Evolutionary conservation across 2,113 vertebrate species (phyloP), one percentile per base, ranked within the genome.

Genomic region (Leucopsar rothschildi): DNA sequence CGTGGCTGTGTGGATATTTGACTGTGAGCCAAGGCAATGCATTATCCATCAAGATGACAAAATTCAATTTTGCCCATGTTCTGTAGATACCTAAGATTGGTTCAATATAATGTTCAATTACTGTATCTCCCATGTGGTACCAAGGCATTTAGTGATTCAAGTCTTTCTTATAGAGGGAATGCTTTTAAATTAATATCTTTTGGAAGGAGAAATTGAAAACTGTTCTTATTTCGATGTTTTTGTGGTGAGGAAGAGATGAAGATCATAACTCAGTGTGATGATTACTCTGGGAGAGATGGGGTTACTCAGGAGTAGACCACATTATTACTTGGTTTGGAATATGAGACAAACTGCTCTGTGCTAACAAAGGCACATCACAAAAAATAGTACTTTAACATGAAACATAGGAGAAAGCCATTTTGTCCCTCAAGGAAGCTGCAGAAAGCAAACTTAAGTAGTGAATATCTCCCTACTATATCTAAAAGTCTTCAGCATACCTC

Each of bases 61-160:
- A 68, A 94, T 85, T 92, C 57, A 91, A 87, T 96, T 96, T 95
- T 94, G 37, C 81, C 78, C 82, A 9, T 7, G 1, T 57, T 94
- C 49, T 82, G 53, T 57, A 87, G 65, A 93, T 94, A 28, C 22
- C 44, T 82, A 61, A 93, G 57, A 82, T 76, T 82, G 82, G 66
- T 85, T 88, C 87, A 87, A 91, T 91, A 93, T 72, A 93, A 93
- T 82, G 77, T 93, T 93, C 84, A 91, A 61, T 95, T 93, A 87
- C 73, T 68, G 16, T 82, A 52, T 89, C 66, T 85, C 93, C 87
- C 65, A 52, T 88, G 84, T 77, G 82, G 23, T 85, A 65, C 39
- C 39, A 42, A 92, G 59, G n/a, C 70, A 87, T 93, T 93, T 72
- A 49, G 60, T 47, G 61, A 95, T 91, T 91, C 50, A 39, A 49